phyloP scores from a whole-genome alignment of 2,113 vertebrate genomes.

The Erythrocercus mccallii region DNA sequence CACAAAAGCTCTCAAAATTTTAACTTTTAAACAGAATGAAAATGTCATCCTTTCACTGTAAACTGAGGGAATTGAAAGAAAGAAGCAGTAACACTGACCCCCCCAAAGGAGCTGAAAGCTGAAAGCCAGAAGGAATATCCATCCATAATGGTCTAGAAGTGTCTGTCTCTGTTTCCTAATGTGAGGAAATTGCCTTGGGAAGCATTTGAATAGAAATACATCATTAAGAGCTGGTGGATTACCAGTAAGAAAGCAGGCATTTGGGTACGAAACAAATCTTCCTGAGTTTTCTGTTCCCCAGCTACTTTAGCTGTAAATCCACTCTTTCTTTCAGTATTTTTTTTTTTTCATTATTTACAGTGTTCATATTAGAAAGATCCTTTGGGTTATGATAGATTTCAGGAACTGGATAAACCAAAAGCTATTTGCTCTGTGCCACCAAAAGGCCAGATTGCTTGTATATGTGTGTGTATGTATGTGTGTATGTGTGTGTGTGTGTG shows the following conservation, averaged over 20 bases:
- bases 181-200: background rate
- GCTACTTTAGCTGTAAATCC: background rate
- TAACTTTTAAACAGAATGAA: background rate
- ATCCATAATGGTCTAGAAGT: background rate
- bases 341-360: background rate
- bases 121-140: background rate
- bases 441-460: background rate
- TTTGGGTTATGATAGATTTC: background rate
- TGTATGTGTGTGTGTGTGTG: too few species aligned
- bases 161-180: background rate
- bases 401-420: background rate
- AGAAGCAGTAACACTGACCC: background rate
- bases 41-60: background rate
- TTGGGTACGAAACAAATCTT: background rate
- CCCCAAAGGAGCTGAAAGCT: background rate
- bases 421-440: background rate
- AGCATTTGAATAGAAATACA: conserved; percentile 22
- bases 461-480: too few species aligned
- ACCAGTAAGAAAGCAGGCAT: background rate
- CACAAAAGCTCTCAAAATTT: background rate
- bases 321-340: too few species aligned
- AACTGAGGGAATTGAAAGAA: background rate
- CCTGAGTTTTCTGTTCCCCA: background rate
- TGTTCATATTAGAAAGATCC: background rate
- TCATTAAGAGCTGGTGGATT: background rate